A percentile compares a stretch with the other conserved stretches of the same genome.
phyloP scores from a whole-genome alignment of 2,797 vertebrate genomes.

The Leucoraja ocellata region DNA sequence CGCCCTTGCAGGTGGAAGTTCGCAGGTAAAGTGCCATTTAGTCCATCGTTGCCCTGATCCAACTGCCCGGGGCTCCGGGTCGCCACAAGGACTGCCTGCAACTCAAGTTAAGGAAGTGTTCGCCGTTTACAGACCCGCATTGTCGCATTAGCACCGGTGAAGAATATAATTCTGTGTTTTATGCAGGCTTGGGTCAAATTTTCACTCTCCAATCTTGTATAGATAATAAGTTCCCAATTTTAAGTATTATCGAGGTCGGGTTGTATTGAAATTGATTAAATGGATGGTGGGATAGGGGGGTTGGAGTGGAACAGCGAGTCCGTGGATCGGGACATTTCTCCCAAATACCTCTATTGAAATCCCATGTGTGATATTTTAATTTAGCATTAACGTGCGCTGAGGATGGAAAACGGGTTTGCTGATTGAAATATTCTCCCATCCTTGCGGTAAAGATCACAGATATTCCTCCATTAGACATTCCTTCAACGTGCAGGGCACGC shows the following conservation, averaged over 20 bases:
- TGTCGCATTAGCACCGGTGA: neutral
- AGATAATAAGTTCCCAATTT: neutral
- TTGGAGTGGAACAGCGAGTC: neutral
- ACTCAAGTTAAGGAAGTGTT: neutral
- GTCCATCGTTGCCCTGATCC: no score
- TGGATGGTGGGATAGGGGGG: neutral
- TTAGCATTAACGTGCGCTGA: neutral
- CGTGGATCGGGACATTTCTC: neutral
- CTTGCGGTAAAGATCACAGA: neutral
- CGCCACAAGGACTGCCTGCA: no score
- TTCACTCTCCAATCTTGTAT: neutral
- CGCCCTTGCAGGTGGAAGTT: neutral
- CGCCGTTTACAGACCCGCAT: neutral
- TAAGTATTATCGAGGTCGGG: neutral
- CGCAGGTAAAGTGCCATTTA: neutral
- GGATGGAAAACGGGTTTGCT: neutral
- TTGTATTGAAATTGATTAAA: neutral
- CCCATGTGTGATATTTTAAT: conserved; percentile 25
- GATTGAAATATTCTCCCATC: neutral
- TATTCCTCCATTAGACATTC: conserved; percentile 6
- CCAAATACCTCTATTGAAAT: neutral
- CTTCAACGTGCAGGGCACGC: neutral
- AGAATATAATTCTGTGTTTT: neutral
- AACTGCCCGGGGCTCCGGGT: neutral
- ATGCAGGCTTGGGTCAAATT: neutral